These are phyloP conservation scores for Panagrolaimus sp. DNA, from an alignment of 1,140 invertebrate genomes.

Conservation along the genomic window DNA sequence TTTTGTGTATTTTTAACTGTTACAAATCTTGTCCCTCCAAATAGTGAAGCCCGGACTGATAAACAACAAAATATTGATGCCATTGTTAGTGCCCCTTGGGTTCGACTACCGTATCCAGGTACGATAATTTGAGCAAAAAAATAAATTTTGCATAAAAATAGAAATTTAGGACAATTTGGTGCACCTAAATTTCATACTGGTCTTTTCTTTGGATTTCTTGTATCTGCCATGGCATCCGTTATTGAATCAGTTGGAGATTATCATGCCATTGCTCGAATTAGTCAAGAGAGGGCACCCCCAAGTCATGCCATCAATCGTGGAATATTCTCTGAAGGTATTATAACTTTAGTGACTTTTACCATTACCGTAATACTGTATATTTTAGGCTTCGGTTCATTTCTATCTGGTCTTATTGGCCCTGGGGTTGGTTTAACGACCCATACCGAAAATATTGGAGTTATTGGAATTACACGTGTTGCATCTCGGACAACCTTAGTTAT, in stretches of 20 bases:
- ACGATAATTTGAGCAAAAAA: conserved; percentile 8
- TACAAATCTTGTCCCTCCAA: conserved; percentile 36
- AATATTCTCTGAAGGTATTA: conserved; percentile 50
- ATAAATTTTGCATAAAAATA: conserved; percentile 13
- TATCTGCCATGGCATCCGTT: conserved; percentile 60
- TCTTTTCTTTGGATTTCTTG: conserved; percentile 60
- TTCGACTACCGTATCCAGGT: conserved; percentile 54
- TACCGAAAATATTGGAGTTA: conserved; percentile 58
- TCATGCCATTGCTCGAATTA: conserved; percentile 60
- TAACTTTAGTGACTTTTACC: neutral
- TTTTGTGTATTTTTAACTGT: conserved; percentile 55
- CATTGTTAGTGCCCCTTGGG: conserved; percentile 46
- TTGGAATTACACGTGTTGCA: conserved; percentile 52
- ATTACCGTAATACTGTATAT: too few species aligned
- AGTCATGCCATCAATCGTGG: conserved; percentile 61
- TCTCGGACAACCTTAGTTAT: conserved; percentile 50
- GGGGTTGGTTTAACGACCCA: conserved; percentile 48
- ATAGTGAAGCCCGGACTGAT: conserved; percentile 52
- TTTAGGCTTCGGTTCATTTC: conserved; percentile 42
- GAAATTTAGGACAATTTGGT: conserved; percentile 60
- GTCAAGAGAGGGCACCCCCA: conserved; percentile 58
- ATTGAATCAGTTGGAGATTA: conserved; percentile 63
- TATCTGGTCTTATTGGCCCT: conserved; percentile 49
- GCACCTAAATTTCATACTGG: conserved; percentile 57
- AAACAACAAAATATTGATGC: conserved; percentile 45